phyloP scores from a whole-genome alignment of 2,888 invertebrate species.

The Fissipunctia ypsillon region DNA sequence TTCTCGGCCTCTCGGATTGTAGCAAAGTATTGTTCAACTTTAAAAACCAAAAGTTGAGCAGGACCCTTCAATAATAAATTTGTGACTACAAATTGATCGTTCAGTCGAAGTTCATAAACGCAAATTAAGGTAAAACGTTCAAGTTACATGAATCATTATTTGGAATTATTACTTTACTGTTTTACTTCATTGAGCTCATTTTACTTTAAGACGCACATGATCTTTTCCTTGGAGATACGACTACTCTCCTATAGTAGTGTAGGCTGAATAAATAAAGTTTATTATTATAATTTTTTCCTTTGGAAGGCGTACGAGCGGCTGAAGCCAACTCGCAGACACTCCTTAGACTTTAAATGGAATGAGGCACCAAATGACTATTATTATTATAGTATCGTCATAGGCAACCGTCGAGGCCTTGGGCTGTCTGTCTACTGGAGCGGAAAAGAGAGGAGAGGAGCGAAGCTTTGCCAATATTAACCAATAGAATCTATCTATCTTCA shows the following conservation, averaged over 20 bases:
- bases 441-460: no score
- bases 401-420: no score
- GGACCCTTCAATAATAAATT: constrained; percentile 14
- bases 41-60: constrained; percentile 4
- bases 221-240: neutral
- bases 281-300: neutral
- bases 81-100: constrained; percentile 6
- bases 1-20: neutral
- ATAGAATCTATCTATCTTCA: no score
- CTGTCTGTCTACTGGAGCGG: no score
- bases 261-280: no score
- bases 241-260: neutral
- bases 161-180: neutral
- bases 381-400: no score
- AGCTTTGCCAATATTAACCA: no score
- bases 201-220: neutral
- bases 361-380: neutral
- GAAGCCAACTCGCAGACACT: neutral
- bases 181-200: neutral
- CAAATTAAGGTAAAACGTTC: constrained; percentile 4
- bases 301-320: neutral
- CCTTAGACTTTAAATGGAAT: neutral
- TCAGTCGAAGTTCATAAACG: constrained; percentile 1
- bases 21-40: constrained; percentile 2
- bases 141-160: constrained; percentile 9